Percentiles rank a stretch among this genome's conserved stretches.
Conservation (phyloP, 2,797 vertebrate species). For the Dallia pectoralis region DNA sequence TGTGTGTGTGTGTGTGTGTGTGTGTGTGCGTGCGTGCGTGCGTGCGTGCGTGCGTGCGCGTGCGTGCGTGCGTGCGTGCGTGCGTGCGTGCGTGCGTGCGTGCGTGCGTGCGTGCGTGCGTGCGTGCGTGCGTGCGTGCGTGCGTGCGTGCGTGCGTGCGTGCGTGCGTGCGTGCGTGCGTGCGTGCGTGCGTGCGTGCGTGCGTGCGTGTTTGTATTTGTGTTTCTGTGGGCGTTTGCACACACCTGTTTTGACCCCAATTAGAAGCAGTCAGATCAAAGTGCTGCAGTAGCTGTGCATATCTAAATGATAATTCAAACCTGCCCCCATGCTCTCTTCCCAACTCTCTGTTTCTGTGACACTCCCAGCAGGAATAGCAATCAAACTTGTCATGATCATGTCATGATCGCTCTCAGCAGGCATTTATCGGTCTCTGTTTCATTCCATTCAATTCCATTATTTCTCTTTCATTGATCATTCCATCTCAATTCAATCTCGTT, state of each 20-base stretch:
- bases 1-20: neutral
- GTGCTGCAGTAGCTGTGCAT: slow-evolving; percentile 59
- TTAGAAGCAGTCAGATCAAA: slow-evolving; percentile 70
- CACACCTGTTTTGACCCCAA: slow-evolving; percentile 54
- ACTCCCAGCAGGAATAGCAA: slow-evolving; percentile 37
- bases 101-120: too few species aligned
- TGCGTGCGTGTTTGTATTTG: too few species aligned
- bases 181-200: neutral
- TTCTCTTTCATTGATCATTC: neutral
- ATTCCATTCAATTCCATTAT: neutral
- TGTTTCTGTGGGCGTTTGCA: neutral
- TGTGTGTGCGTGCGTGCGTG: too few species aligned
- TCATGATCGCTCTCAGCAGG: neutral
- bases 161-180: too few species aligned
- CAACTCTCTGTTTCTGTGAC: slow-evolving; percentile 24
- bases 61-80: too few species aligned
- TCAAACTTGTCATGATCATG: slow-evolving; percentile 28
- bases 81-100: neutral
- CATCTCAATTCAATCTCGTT: neutral
- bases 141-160: neutral
- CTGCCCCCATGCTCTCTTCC: slow-evolving; percentile 25
- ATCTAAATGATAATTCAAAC: slow-evolving; percentile 64
- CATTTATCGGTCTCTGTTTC: neutral
- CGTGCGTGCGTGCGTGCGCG: too few species aligned
- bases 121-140: neutral